Base-by-base conservation (phyloP, 53 echinoderm and acorn worm genomes). In the Mesocentrotus franciscanus region DNA sequence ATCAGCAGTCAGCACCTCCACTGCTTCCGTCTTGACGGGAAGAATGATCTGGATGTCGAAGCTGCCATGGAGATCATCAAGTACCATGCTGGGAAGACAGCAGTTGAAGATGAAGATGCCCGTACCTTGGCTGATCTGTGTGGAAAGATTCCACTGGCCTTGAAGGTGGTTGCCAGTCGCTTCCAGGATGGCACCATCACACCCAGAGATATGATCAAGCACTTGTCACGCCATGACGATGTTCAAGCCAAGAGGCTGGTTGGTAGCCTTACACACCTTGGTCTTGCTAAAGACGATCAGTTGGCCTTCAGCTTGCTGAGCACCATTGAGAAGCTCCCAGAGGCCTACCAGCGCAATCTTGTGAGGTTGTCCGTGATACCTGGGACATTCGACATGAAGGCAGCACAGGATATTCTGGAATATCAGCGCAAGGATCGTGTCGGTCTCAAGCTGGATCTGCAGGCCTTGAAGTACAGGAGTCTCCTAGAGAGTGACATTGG, bases 181-280 rank as follows among this genome's bases (percentile, higher is more conserved):
- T 95, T 99, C n/a, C 98, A 99, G 90, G 98, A 99, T 93, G 97
- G 97, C 39, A 96, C 95, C n/a, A 97, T 99, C 39, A 90, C 95
- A 22, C 97, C 98, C 57, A 92, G 96, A 49, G 96, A 99, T 17
- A 93, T 99, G 94, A 96, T 99, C 87, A 33, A 75, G 49, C 96
- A 95, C 85, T 76, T 99, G 56, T 95, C 96, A 0, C 42, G 81
- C 8, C 92, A 70, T n/a, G 76, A 96, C 0, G 96, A 96, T 17
- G 78, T 34, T 34, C 92, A 96, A 57, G 85, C 85, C 62, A 36
- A 92, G 35, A 71, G 95, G 78, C 89, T 93, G 32, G 85, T 97
- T 60, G 96, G 95, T 9, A 97, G 96, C 74, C 95, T 98, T 59
- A 95, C 96, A n/a, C 97, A 96, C 58, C 96, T 99, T 6, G 97